Evolutionary conservation across 2,888 invertebrate genomes (phyloP), one percentile per base, ranked within the genome.

Genomic region (Chalcosyrphus nemorum): DNA sequence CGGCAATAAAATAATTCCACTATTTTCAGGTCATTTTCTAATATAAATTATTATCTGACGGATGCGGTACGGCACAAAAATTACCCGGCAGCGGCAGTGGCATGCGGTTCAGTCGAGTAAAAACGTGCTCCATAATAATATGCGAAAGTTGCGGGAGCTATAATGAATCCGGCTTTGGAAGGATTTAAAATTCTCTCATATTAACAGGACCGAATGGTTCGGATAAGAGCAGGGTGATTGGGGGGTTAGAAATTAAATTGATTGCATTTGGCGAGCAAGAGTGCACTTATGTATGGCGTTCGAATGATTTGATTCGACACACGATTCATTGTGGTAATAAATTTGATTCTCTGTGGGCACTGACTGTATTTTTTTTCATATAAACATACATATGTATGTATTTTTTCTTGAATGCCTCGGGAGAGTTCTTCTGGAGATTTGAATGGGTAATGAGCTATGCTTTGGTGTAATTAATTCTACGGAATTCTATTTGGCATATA

Each of bases 281-380:
- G 65, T 59, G 77, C 81, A 77, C 71, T 81, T 71, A 71, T 71
- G 65, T 71, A 76, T 71, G 59, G 41, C n/a, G 41, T 70, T 63
- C 50, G 57, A 43, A 71, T 70, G 47, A 77, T 76, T 81, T 65
- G 77, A 81, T 76, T 81, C 76, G 45, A 65, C 81, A 70, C 76
- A 81, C 65, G 71, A 71, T 77, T 81, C 81, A 52, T 81, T 81
- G 77, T 45, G 81, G 77, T 71, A 45, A 81, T 81, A 43, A 61
- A 81, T 76, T 65, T 71, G 57, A 71, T 77, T 71, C 50, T 66
- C 61, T 65, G 50, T 6, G 43, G 43, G 27, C 21, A 47, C 7
- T 2, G 27, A 9, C 15, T n/a, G 4, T 32, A 7, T 47, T 38
- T 35, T 68, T 56, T n/a, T n/a, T n/a, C n/a, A n/a, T n/a, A n/a